A percentile compares a stretch with the other conserved stretches of the same genome.
Conservation (phyloP, 2,888 invertebrate genomes). For the Archips crataeganus region DNA sequence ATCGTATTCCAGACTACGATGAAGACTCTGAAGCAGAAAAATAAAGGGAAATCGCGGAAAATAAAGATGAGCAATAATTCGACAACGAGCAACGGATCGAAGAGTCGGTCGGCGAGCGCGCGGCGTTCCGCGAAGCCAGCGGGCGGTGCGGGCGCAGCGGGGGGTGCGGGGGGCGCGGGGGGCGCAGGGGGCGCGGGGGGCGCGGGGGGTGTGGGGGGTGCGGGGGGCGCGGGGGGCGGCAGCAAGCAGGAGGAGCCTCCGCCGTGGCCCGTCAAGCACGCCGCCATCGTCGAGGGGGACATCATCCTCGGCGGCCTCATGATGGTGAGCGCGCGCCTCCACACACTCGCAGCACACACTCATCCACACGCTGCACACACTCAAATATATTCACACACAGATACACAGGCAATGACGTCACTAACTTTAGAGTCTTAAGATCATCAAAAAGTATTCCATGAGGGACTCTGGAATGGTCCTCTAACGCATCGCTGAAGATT, state of each 20-base stretch:
- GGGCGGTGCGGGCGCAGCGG: slow-evolving; percentile 46
- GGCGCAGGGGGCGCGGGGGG: no score
- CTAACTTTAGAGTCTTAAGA: no score
- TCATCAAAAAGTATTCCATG: no score
- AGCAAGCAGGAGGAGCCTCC: slow-evolving; percentile 67
- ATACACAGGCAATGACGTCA: no score
- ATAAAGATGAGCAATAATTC: slow-evolving; percentile 47
- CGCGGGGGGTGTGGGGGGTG: no score
- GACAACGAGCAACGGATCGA: slow-evolving; percentile 12
- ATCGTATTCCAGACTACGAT: background rate
- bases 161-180: no score
- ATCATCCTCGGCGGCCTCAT: slow-evolving; percentile 94
- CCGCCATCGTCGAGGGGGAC: slow-evolving; percentile 93
- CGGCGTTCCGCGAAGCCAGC: slow-evolving; percentile 44
- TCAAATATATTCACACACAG: no score
- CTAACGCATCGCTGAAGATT: no score
- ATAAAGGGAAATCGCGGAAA: slow-evolving; percentile 47
- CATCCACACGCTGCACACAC: no score
- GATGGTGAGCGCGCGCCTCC: slow-evolving; percentile 87
- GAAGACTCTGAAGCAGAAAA: slow-evolving; percentile 33
- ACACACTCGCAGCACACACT: background rate
- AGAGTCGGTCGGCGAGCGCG: slow-evolving; percentile 42
- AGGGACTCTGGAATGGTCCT: no score
- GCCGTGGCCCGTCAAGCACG: slow-evolving; percentile 93
- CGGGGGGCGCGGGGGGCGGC: slow-evolving; percentile 54